Base-by-base conservation (phyloP, 2,797 vertebrate species). In the Paratrypauchen microcephalus region DNA sequence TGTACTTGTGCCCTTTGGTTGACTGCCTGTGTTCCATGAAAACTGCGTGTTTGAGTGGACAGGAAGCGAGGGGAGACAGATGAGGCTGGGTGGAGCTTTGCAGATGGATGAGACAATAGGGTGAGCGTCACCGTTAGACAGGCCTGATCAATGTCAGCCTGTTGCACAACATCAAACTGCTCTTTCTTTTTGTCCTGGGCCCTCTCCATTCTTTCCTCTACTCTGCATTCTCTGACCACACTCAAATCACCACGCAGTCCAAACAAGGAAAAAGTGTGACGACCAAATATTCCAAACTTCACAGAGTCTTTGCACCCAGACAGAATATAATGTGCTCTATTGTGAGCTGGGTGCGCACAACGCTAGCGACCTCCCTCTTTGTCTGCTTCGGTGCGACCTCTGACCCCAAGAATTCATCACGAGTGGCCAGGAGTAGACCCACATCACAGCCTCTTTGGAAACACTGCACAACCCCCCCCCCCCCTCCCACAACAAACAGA, bases 141-240 rank as follows among this genome's bases (percentile, higher is more conserved):
- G 64, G 71, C 65, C 77, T 78, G 81, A 90, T 89, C 82, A 88
- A 87, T 88, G 86, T 89, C 77, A 75, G 77, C 62, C 80, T 79
- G 81, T 89, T 89, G 83, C 86, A 81, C 83, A 88, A 89, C 70
- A 79, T 52, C 64, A 23, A 39, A 48, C 60, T 66, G 26, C 52
- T 70, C 65, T 23, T 59, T 71, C 28, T 52, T 48, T 83, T 85
- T 87, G 82, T 82, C 54, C 65, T 65, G 58, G 63, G 76, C 69
- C 77, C 76, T 65, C 69, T 68, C 79, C 24, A 32, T 66, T 69
- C 54, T 41, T 65, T 50, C 28, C 50, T 65, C 23, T 11, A 19
- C n/a, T 61, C 50, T 21, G 19, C 60, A 79, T 48, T 68, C 45
- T 58, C 36, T 30, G 26, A 58, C 55, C 63, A 75, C n/a, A 1